Evolutionary conservation across 2,113 vertebrate genomes (phyloP).

Genomic region (Hippopotamus amphibius): DNA sequence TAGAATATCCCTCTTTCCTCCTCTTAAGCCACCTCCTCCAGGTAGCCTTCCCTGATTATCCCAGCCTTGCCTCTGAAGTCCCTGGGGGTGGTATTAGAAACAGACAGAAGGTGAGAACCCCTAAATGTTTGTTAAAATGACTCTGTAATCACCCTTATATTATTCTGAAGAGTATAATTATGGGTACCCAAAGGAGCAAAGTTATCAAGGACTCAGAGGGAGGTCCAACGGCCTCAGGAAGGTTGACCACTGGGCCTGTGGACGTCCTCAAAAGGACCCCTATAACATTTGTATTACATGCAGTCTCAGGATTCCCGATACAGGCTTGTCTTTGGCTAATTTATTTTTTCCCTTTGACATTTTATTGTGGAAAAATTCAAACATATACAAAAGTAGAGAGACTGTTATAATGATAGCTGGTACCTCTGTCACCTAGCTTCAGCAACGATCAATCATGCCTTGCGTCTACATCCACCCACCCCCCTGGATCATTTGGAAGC

Average conservation of each 20-base stretch:
- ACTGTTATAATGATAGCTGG: neutral
- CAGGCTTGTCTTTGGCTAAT: neutral
- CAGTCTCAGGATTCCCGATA: neutral
- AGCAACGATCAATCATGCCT: neutral
- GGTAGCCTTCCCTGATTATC: neutral
- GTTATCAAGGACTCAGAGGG: neutral
- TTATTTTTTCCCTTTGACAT: neutral
- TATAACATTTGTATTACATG: rapidly evolving
- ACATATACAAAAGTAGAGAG: neutral
- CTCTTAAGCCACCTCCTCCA: neutral
- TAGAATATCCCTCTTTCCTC: neutral
- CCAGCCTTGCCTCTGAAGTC: neutral
- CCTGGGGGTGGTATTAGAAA: neutral
- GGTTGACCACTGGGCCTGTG: rapidly evolving
- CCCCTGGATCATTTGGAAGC: neutral
- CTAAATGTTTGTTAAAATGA: neutral
- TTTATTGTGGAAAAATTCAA: neutral
- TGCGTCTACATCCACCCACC: neutral
- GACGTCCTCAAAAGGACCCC: neutral
- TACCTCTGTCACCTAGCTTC: too few species aligned
- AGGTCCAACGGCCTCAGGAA: neutral
- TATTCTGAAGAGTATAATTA: neutral
- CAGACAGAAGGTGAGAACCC: neutral
- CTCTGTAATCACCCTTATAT: neutral
- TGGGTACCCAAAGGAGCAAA: neutral